Percentiles rank a stretch among this genome's conserved stretches.
Evolutionary conservation across 2,888 invertebrate species (phyloP).

Genomic region (Eupithecia pulchellata): DNA sequence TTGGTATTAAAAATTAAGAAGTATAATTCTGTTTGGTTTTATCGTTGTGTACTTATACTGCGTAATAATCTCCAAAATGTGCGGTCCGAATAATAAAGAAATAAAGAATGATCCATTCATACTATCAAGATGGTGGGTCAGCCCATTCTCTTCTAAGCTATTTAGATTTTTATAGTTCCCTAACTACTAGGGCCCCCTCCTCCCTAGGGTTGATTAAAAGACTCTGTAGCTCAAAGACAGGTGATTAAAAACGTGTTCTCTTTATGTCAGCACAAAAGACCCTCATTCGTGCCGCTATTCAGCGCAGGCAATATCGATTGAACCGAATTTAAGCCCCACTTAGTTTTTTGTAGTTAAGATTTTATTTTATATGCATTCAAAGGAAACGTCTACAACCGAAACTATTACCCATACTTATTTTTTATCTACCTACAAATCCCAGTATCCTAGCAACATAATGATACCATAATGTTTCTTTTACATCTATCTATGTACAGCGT

Average conservation of each 20-base stretch:
- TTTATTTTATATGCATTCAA: too few relatives aligned
- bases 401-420: not conserved
- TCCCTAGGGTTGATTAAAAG: conserved; percentile 8
- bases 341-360: not conserved
- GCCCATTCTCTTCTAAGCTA: not conserved
- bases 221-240: not conserved
- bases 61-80: too few relatives aligned
- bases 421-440: too few relatives aligned
- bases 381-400: not conserved
- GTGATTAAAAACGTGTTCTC: conserved; percentile 4
- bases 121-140: not conserved
- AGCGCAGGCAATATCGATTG: not conserved
- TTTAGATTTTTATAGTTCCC: not conserved
- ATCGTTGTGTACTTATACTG: too few relatives aligned
- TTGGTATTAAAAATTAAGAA: not conserved
- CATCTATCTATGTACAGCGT: too few relatives aligned
- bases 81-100: too few relatives aligned
- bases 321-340: not conserved
- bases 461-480: too few relatives aligned
- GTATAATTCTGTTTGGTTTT: not conserved
- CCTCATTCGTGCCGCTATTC: not conserved
- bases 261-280: not conserved
- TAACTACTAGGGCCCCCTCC: too few relatives aligned
- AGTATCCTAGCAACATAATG: too few relatives aligned
- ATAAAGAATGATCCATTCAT: too few relatives aligned